Evolutionary conservation across 2,797 vertebrate genomes (phyloP).

Genomic region (Sebastes jordani): DNA sequence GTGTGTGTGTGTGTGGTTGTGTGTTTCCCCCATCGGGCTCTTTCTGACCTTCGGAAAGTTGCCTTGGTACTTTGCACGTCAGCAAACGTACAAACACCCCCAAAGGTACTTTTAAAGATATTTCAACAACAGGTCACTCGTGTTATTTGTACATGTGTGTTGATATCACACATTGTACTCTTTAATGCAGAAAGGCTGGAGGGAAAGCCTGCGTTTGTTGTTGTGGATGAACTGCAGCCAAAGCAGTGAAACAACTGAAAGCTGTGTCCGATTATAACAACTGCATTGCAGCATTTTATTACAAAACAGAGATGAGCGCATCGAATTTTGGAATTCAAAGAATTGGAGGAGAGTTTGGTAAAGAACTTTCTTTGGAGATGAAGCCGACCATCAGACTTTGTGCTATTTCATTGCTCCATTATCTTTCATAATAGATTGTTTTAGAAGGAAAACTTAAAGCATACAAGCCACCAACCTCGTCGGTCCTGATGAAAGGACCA

Average conservation of each 20-base stretch:
- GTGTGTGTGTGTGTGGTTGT: background rate
- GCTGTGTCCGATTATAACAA: background rate
- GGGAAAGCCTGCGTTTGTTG: background rate
- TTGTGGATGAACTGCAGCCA: constrained; percentile 15
- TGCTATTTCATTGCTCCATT: constrained; percentile 4
- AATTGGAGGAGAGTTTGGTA: background rate
- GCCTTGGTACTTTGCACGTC: constrained; percentile 5
- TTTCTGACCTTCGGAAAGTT: background rate
- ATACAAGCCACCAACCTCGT: background rate
- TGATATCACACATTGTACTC: constrained; percentile 34
- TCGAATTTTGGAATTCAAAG: constrained; percentile 16
- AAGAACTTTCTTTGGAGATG: constrained; percentile 2
- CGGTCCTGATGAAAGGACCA: background rate
- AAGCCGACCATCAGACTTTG: background rate
- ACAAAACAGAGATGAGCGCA: constrained; percentile 10
- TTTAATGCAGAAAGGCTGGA: constrained; percentile 6
- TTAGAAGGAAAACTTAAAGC: background rate
- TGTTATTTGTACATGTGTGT: constrained; percentile 6
- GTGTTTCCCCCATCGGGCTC: background rate
- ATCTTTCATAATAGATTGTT: background rate
- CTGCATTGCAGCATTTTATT: constrained; percentile 16
- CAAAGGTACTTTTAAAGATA: constrained; percentile 28
- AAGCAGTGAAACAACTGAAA: constrained; percentile 6
- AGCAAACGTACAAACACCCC: constrained; percentile 25
- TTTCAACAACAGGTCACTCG: constrained; percentile 32